Evolutionary conservation across 2,888 invertebrate genomes (phyloP).

Genomic region (Papilio protenor): DNA sequence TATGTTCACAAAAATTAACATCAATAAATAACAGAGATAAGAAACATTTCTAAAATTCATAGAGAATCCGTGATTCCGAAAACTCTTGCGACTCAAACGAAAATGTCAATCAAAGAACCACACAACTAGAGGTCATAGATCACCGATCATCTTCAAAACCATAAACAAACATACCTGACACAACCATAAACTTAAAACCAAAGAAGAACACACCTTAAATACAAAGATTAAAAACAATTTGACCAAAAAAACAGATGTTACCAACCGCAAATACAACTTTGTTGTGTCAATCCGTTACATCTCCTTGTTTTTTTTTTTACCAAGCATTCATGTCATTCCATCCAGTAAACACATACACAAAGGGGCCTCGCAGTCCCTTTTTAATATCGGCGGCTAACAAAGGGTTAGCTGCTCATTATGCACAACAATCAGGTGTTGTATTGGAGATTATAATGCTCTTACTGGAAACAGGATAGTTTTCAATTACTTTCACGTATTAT

Average conservation of each 20-base stretch:
- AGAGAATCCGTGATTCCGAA: slow-evolving; percentile 59
- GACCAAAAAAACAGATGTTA: slow-evolving; percentile 49
- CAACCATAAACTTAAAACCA: not conserved
- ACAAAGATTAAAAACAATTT: slow-evolving; percentile 46
- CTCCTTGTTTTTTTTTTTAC: slow-evolving; percentile 67
- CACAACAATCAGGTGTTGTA: slow-evolving; percentile 81
- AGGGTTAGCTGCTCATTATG: slow-evolving; percentile 77
- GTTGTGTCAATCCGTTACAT: slow-evolving; percentile 59
- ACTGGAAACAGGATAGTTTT: slow-evolving; percentile 32
- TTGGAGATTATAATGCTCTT: slow-evolving; percentile 73
- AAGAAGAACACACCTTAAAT: slow-evolving; percentile 52
- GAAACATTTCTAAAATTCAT: slow-evolving; percentile 25
- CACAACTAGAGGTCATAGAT: slow-evolving; percentile 77
- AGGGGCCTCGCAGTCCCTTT: slow-evolving; percentile 72
- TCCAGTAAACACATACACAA: slow-evolving; percentile 77
- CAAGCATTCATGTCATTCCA: slow-evolving; percentile 76
- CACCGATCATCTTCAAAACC: slow-evolving; percentile 69
- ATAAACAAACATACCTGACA: slow-evolving; percentile 50
- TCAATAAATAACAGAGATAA: slow-evolving; percentile 17
- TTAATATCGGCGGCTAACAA: slow-evolving; percentile 80
- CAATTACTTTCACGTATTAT: not conserved
- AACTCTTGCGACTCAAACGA: slow-evolving; percentile 72
- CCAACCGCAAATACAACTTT: slow-evolving; percentile 52
- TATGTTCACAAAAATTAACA: slow-evolving; percentile 14
- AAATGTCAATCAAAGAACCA: slow-evolving; percentile 79